Conservation (phyloP, 2,113 vertebrate genomes). For the Alectura lathami region DNA sequence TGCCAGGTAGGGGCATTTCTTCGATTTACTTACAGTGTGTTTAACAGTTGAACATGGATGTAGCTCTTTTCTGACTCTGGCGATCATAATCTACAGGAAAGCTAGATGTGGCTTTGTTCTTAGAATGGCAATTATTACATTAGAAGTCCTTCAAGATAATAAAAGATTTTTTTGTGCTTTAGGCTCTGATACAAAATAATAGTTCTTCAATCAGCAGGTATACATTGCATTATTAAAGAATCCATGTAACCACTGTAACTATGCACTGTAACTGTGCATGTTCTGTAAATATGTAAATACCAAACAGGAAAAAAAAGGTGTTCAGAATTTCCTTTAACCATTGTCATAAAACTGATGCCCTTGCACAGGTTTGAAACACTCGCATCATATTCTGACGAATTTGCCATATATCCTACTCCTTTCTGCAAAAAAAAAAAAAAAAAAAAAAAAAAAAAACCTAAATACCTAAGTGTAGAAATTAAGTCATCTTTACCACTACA, state of each 20-base stretch:
- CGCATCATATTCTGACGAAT: not conserved
- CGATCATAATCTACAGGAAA: constrained; percentile 1
- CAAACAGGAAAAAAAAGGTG: not conserved
- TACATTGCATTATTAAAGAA: not conserved
- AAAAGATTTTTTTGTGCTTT: not conserved
- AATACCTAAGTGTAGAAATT: constrained; percentile 34
- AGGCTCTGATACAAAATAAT: not conserved
- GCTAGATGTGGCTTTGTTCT: constrained; percentile 11
- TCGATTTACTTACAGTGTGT: not conserved
- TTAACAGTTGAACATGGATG: not conserved
- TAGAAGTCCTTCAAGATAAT: not conserved
- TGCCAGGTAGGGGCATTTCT: not conserved
- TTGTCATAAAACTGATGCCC: not conserved
- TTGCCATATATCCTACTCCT: not conserved
- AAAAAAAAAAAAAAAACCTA: not conserved
- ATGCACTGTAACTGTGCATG: not conserved
- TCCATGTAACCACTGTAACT: not conserved
- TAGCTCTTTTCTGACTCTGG: not conserved
- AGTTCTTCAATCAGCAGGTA: not conserved
- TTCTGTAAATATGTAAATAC: not conserved
- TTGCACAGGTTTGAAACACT: not conserved
- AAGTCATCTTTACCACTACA: constrained; percentile 42
- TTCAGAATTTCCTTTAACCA: not conserved
- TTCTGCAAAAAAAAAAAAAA: not conserved
- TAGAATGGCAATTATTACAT: not conserved